These are phyloP conservation scores for Polyommatus iphigenia DNA, from an alignment of 2,888 invertebrate species.

Conservation along the genomic window DNA sequence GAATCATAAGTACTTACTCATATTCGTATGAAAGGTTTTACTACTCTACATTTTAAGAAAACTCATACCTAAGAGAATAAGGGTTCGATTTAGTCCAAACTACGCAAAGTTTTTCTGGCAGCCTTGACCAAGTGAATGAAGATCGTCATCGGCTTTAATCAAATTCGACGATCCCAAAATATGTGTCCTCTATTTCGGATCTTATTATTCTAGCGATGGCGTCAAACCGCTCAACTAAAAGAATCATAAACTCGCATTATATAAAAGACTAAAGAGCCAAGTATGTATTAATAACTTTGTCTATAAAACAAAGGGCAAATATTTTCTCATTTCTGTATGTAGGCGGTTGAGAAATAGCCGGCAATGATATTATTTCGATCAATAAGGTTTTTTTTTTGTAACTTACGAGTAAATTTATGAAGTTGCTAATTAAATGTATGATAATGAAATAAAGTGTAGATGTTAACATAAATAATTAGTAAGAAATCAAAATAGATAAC, in stretches of 20 bases:
- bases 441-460: neutral
- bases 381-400: no score
- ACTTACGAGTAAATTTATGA: neutral
- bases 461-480: neutral
- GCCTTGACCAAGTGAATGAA: neutral
- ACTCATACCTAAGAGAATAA: neutral
- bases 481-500: neutral
- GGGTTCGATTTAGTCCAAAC: neutral
- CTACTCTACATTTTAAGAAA: constrained; percentile 1
- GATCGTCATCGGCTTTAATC: neutral
- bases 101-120: neutral
- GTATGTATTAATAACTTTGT: neutral
- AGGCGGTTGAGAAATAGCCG: neutral
- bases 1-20: no score
- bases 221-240: neutral
- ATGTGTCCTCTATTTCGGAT: constrained; percentile 5
- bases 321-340: neutral
- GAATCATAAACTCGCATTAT: neutral
- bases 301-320: constrained; percentile 17
- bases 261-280: neutral
- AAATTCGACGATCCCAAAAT: neutral
- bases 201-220: constrained; percentile 17
- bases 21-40: no score
- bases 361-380: neutral
- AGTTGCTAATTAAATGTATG: no score